phyloP scores from a whole-genome alignment of 2,888 invertebrate genomes.

The Callyntrura guangdongensis region DNA sequence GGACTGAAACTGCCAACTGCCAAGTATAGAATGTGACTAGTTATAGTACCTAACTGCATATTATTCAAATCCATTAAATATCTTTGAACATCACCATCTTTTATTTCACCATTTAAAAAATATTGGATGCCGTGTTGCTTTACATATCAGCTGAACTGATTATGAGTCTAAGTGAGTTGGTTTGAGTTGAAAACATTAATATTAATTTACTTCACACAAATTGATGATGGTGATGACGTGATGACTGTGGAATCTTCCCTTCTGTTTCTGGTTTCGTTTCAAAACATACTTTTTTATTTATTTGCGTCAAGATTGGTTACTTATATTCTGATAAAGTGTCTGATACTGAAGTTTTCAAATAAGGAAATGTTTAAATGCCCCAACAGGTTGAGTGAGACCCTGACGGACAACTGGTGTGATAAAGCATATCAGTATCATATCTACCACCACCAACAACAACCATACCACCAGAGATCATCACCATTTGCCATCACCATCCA shows the following conservation, averaged over 20 bases:
- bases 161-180: no score
- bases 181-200: no score
- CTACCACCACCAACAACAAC: not conserved
- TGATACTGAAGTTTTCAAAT: slow-evolving; percentile 28
- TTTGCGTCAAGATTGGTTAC: slow-evolving; percentile 23
- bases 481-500: not conserved
- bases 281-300: not conserved
- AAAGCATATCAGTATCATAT: not conserved
- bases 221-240: not conserved
- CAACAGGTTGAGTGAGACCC: not conserved
- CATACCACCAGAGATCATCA: not conserved
- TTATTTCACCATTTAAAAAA: not conserved
- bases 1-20: no score
- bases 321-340: slow-evolving; percentile 4
- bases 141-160: not conserved
- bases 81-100: not conserved
- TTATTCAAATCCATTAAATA: slow-evolving; percentile 28
- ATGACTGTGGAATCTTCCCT: not conserved
- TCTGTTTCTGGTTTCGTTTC: slow-evolving; percentile 42
- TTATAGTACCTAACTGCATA: not conserved
- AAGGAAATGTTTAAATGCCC: slow-evolving; percentile 46
- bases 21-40: no score
- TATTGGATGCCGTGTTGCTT: not conserved
- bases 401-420: not conserved
- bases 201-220: not conserved